Evolutionary conservation across 1,140 invertebrate species (phyloP), one percentile per base, ranked within the genome.

Genomic region (Dufourea novaeangliae): DNA sequence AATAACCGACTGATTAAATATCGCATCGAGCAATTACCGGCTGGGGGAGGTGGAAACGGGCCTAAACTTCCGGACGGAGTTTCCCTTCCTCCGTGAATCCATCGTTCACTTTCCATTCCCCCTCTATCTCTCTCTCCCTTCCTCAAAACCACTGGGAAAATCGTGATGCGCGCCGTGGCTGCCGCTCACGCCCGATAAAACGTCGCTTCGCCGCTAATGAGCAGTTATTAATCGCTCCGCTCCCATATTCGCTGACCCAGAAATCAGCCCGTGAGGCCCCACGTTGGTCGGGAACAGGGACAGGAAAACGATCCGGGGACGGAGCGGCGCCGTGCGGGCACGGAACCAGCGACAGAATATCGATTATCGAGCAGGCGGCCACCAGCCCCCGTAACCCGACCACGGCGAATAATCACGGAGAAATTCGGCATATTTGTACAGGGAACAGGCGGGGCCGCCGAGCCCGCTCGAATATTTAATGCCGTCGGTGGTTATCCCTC

Each of bases 371-470:
- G 17, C 50, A 25, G 37, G 39, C 20, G 44, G 4, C 7, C 50
- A n/a, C 34, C 34, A 8, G 22, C 27, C 27, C 20, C 27, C 64
- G 64, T 39, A 63, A n/a, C 41, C 32, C 71, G 46, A 52, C 46
- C 4, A 22, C 34, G 46, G 17, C 44, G 71, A 73, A 64, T 73
- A 73, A 54, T 73, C 59, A 34, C 11, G 11, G 71, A 73, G 71
- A 73, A 73, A 73, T 73, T 64, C 20, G 71, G 71, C 59, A 64
- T 73, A 73, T 64, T 73, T 64, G 71, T 73, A 73, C 71, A 73
- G 46, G 11, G 59, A 73, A 73, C 59, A 25, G 71, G 71, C 71
- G 71, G 71, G 29, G 71, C 59, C 25, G 34, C 17, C n/a, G n/a
- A 8, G 34, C 22, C 25, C 22, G 17, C 32, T 20, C 29, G 46